Conservation (phyloP, 2,113 vertebrate species). For the Lampris incognitus region DNA sequence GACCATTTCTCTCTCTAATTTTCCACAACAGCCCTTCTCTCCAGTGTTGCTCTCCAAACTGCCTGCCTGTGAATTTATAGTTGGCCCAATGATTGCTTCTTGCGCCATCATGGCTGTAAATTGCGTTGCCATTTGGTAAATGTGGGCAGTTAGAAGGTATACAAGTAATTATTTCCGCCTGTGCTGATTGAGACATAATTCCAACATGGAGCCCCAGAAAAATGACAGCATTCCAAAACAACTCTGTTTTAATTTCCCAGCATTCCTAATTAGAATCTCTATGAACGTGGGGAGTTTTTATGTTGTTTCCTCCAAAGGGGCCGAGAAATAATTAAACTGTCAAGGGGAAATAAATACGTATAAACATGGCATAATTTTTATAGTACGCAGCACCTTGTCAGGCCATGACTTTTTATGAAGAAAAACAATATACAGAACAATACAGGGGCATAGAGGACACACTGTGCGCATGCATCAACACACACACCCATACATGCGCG, state of each 20-base stretch:
- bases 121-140: conserved; percentile 84
- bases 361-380: conserved; percentile 82
- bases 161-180: conserved; percentile 84
- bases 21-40: conserved; percentile 75
- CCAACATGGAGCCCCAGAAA: conserved; percentile 71
- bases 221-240: conserved; percentile 84
- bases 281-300: conserved; percentile 73
- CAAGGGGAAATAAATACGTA: conserved; percentile 80
- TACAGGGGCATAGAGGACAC: conserved; percentile 73
- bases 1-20: conserved; percentile 67
- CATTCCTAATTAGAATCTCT: conserved; percentile 82
- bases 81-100: conserved; percentile 82
- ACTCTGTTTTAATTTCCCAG: conserved; percentile 82
- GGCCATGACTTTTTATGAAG: conserved; percentile 74
- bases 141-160: conserved; percentile 82
- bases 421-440: conserved; percentile 78
- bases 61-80: conserved; percentile 82
- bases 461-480: conserved; percentile 36
- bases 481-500: conserved; percentile 24
- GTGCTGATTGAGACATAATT: conserved; percentile 85
- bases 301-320: conserved; percentile 78
- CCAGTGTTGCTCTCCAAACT: conserved; percentile 70
- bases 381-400: conserved; percentile 80
- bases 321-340: conserved; percentile 83
- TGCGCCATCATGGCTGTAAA: conserved; percentile 80